Percentiles rank a stretch among this genome's conserved stretches.
phyloP scores from a whole-genome alignment of 1,140 invertebrate species.

The Acromyrmex heyeri region DNA sequence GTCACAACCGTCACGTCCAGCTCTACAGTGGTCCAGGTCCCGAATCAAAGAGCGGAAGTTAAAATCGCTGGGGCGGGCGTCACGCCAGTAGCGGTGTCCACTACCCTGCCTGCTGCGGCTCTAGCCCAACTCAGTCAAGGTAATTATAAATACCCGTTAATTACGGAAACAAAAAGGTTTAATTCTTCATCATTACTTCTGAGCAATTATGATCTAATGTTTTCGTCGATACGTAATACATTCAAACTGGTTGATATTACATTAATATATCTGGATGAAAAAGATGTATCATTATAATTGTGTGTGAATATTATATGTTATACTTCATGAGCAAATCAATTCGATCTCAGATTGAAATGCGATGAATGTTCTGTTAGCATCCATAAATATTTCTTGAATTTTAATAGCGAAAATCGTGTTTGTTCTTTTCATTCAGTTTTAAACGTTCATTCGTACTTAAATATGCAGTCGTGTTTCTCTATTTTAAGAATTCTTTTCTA shows the following conservation, averaged over 20 bases:
- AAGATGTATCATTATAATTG: neutral
- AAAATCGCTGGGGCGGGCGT: conserved; percentile 89
- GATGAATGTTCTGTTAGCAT: neutral
- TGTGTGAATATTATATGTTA: neutral
- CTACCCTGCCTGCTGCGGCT: conserved; percentile 88
- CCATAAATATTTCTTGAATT: neutral
- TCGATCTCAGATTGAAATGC: neutral
- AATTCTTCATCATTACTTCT: neutral
- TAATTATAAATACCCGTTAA: conserved; percentile 71
- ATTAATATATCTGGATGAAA: neutral
- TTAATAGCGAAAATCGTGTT: neutral
- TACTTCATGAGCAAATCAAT: neutral
- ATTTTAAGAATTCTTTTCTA: neutral
- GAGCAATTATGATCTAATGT: neutral
- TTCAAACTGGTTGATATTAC: neutral
- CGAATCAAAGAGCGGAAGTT: conserved; percentile 86
- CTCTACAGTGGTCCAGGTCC: conserved; percentile 62
- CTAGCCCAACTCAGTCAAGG: conserved; percentile 87
- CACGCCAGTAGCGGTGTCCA: conserved; percentile 89
- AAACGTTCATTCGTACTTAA: neutral
- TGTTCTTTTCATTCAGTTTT: conserved; percentile 5
- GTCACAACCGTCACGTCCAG: conserved; percentile 60
- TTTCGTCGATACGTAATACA: neutral
- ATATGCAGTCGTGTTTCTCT: neutral
- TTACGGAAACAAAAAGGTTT: neutral